phyloP scores from a whole-genome alignment of 2,888 invertebrate genomes.

The Blastobasis adustella region DNA sequence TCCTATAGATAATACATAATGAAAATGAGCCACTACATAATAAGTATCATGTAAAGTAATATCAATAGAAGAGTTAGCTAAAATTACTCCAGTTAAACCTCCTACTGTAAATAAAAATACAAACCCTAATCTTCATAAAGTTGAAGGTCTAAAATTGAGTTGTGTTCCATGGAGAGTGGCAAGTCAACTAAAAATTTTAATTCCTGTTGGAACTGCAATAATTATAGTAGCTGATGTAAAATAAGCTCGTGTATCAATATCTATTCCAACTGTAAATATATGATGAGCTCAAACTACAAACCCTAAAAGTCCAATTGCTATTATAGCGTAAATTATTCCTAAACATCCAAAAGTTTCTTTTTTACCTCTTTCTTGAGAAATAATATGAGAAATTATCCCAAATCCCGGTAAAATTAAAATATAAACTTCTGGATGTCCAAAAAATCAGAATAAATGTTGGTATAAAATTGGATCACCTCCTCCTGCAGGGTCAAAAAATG shows the following conservation, averaged over 20 bases:
- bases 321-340: too few relatives aligned
- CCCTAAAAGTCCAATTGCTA: too few relatives aligned
- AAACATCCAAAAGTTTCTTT: too few relatives aligned
- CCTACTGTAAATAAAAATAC: slow-evolving; percentile 86
- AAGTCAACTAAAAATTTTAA: slow-evolving; percentile 88
- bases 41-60: slow-evolving; percentile 87
- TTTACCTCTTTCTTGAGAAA: too few relatives aligned
- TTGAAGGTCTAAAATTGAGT: slow-evolving; percentile 73
- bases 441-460: slow-evolving; percentile 92
- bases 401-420: slow-evolving; percentile 90
- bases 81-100: slow-evolving; percentile 79
- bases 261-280: slow-evolving; percentile 90
- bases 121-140: slow-evolving; percentile 83
- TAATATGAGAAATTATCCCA: slow-evolving; percentile 87
- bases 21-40: slow-evolving; percentile 89
- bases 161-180: slow-evolving; percentile 80
- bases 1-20: slow-evolving; percentile 87
- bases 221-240: slow-evolving; percentile 90
- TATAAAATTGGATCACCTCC: slow-evolving; percentile 88
- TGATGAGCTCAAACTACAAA: slow-evolving; percentile 90
- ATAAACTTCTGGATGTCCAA: slow-evolving; percentile 91
- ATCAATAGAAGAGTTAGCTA: slow-evolving; percentile 86
- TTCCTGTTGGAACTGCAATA: slow-evolving; percentile 90
- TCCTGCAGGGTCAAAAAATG: slow-evolving; percentile 86
- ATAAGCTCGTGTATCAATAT: slow-evolving; percentile 88